Evolutionary conservation across 2,113 vertebrate genomes (phyloP).

Genomic region (Coptodon rendalli): DNA sequence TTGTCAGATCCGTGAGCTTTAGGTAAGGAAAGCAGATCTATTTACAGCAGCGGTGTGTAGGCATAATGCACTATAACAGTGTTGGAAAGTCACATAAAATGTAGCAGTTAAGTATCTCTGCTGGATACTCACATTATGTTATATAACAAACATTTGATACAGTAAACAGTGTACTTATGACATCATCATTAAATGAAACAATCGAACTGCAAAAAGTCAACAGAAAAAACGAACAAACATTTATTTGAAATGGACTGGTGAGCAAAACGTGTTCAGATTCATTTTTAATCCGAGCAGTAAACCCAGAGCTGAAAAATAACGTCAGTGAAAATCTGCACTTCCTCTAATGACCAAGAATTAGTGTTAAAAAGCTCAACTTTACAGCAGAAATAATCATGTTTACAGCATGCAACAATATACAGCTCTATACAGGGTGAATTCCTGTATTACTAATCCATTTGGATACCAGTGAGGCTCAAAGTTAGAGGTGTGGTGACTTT

Average conservation of each 20-base stretch:
- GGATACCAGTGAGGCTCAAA: accelerated
- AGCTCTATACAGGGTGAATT: neutral
- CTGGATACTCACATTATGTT: neutral
- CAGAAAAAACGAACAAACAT: neutral
- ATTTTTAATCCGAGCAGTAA: neutral
- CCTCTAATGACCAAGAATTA: neutral
- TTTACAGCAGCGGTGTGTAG: slow-evolving; percentile 12
- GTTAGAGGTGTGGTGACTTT: neutral
- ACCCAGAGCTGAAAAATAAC: neutral
- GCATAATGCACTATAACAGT: neutral
- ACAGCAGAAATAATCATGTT: neutral
- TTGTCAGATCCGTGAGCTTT: slow-evolving; percentile 27
- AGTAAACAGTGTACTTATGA: neutral
- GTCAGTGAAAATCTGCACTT: neutral
- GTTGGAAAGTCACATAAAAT: neutral
- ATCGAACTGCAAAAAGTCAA: neutral
- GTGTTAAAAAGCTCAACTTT: neutral
- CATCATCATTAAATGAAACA: neutral
- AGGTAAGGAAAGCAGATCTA: slow-evolving; percentile 38
- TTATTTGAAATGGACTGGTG: neutral
- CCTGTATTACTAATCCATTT: neutral
- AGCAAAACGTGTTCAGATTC: neutral
- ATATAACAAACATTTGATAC: neutral
- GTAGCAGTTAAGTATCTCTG: neutral
- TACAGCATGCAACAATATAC: neutral